A percentile compares a stretch with the other conserved stretches of the same genome.
Evolutionary conservation across 2,888 invertebrate species (phyloP).

Genomic region (Cheilosia vernalis): DNA sequence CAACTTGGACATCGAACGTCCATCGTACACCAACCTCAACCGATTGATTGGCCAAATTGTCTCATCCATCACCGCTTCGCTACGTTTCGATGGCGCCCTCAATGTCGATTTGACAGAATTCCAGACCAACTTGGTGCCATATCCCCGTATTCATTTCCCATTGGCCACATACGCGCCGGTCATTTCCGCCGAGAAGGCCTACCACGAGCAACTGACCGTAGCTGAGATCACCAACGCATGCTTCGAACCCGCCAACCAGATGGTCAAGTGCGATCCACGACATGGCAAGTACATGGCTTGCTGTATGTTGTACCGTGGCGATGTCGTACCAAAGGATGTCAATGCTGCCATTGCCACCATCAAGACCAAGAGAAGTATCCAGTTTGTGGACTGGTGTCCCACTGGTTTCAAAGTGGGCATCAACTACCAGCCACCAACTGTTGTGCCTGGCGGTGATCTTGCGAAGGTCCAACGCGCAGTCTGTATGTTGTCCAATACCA

Average conservation of each 20-base stretch:
- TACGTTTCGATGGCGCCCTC: conserved; percentile 95
- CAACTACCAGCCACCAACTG: conserved; percentile 95
- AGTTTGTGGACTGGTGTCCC: conserved; percentile 95
- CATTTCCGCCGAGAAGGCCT: conserved; percentile 96
- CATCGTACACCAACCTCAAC: conserved; percentile 94
- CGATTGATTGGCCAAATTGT: conserved; percentile 94
- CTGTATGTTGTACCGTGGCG: conserved; percentile 96
- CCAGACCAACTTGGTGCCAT: conserved; percentile 96
- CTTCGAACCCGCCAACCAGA: conserved; percentile 97
- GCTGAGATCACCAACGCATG: conserved; percentile 97
- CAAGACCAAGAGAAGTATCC: conserved; percentile 96
- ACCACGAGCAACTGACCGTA: conserved; percentile 95
- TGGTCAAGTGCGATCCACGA: conserved; percentile 96
- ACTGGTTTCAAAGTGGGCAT: conserved; percentile 92
- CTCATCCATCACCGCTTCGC: conserved; percentile 95
- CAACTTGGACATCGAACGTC: conserved; percentile 93
- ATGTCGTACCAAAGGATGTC: conserved; percentile 96
- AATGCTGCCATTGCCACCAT: conserved; percentile 96
- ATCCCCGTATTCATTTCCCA: conserved; percentile 97
- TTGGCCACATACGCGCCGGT: conserved; percentile 95
- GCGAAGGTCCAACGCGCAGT: conserved; percentile 97
- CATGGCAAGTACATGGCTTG: conserved; percentile 97
- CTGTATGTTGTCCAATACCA: conserved; percentile 98
- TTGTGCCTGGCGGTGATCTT: conserved; percentile 95
- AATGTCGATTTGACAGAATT: conserved; percentile 97